Conservation (phyloP, 2,888 invertebrate genomes). For the Sthenelais limicola region DNA sequence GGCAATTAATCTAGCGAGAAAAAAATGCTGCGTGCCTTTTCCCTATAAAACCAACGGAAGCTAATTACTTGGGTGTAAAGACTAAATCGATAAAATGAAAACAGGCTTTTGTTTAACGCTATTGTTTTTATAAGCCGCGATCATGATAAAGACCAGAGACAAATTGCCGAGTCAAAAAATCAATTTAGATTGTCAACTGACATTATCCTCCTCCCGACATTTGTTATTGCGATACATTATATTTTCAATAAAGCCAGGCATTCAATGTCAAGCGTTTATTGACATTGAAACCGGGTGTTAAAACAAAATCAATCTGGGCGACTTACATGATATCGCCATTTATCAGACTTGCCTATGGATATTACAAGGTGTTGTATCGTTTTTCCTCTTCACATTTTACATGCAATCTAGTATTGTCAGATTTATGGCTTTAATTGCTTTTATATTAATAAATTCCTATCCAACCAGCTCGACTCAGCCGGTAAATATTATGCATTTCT, state of each 20-base stretch:
- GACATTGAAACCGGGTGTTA: conserved; percentile 32
- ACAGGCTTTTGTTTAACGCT: conserved; percentile 17
- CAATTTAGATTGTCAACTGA: conserved; percentile 19
- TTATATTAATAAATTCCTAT: too few species aligned
- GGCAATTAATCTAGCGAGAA: conserved; percentile 33
- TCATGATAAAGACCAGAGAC: not conserved
- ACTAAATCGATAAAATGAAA: conserved; percentile 33
- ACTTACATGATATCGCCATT: conserved; percentile 13
- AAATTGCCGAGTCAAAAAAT: conserved; percentile 22
- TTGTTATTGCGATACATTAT: not conserved
- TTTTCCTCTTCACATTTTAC: too few species aligned
- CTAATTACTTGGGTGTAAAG: conserved; percentile 22
- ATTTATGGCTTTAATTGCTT: too few species aligned
- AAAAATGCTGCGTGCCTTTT: not conserved
- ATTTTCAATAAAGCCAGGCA: conserved; percentile 17
- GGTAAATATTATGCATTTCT: too few species aligned
- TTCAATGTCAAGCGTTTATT: conserved; percentile 13
- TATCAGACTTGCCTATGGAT: too few species aligned
- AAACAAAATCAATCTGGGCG: conserved; percentile 23
- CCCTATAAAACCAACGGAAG: conserved; percentile 25
- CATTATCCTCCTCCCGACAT: not conserved
- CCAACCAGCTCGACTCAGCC: too few species aligned
- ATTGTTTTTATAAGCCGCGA: not conserved
- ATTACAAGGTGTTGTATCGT: too few species aligned
- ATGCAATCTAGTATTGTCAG: too few species aligned